Percentiles rank a stretch among this genome's conserved stretches.
These are phyloP conservation scores for Argyrosomus japonicus DNA, from an alignment of 2,113 vertebrate genomes.

Conservation along the genomic window DNA sequence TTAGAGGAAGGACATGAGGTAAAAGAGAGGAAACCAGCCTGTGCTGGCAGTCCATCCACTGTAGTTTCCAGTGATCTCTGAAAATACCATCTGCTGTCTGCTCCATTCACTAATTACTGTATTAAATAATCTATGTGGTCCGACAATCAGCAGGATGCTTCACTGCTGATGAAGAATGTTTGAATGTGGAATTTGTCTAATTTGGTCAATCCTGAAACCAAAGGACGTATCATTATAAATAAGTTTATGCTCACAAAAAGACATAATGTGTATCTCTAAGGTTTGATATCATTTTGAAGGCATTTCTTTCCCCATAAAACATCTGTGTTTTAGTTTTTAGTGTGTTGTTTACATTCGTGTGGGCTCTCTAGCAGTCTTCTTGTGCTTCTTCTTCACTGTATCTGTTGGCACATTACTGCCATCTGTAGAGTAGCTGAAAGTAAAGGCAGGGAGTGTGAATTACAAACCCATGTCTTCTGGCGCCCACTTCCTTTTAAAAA, in stretches of 20 bases:
- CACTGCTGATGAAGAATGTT: constrained; percentile 20
- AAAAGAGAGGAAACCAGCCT: constrained; percentile 29
- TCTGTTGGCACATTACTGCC: not conserved
- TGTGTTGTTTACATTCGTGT: not conserved
- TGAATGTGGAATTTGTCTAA: not conserved
- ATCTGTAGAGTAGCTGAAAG: not conserved
- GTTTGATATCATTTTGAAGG: too few species aligned
- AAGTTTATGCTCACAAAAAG: too few species aligned
- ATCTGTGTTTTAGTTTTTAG: not conserved
- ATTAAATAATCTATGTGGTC: constrained; percentile 63
- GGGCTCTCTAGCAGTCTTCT: not conserved
- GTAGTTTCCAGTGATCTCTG: constrained; percentile 32
- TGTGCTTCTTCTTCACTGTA: not conserved
- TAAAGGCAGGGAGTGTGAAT: too few species aligned
- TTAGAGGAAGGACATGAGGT: constrained; percentile 21
- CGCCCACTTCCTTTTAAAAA: not conserved
- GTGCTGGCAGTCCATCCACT: constrained; percentile 12
- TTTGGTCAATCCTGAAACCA: not conserved
- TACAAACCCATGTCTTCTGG: not conserved
- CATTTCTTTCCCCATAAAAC: not conserved
- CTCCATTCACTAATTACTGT: constrained; percentile 55
- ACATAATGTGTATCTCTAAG: too few species aligned
- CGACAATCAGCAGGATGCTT: constrained; percentile 8
- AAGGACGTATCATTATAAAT: too few species aligned
- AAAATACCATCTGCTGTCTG: constrained; percentile 63